These are phyloP conservation scores for Dione juno DNA, from an alignment of 2,888 invertebrate species.

Conservation along the genomic window DNA sequence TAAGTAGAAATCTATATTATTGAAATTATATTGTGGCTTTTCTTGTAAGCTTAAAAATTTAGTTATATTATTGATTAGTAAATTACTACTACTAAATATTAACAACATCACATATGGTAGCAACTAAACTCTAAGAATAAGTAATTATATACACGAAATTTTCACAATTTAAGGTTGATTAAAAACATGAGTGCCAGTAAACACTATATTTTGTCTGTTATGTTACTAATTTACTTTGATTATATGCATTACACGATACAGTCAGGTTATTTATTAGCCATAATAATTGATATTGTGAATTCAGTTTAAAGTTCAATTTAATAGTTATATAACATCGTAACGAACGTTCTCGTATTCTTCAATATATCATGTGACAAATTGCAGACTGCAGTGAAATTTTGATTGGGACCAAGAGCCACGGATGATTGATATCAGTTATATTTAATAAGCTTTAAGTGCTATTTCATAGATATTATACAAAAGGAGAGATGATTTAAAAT, in stretches of 20 bases:
- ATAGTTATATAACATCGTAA: slow-evolving; percentile 34
- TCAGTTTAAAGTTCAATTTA: slow-evolving; percentile 37
- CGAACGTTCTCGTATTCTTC: slow-evolving; percentile 37
- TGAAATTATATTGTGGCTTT: not conserved
- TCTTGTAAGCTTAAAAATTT: too few relatives aligned
- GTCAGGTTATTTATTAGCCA: not conserved
- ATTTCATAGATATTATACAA: not conserved
- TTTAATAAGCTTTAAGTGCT: slow-evolving; percentile 23
- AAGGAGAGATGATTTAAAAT: not conserved
- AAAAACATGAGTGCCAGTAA: too few relatives aligned
- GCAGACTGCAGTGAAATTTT: slow-evolving; percentile 32
- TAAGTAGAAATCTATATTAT: not conserved
- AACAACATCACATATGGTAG: too few relatives aligned
- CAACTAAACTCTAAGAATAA: too few relatives aligned
- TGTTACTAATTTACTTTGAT: too few relatives aligned
- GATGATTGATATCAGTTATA: slow-evolving; percentile 29
- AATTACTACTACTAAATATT: too few relatives aligned
- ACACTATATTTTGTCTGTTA: too few relatives aligned
- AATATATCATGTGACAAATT: slow-evolving; percentile 43
- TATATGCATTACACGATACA: not conserved
- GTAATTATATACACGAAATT: too few relatives aligned
- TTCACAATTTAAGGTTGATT: too few relatives aligned
- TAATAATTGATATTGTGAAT: slow-evolving; percentile 9
- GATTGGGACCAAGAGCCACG: slow-evolving; percentile 30
- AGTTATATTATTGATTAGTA: too few relatives aligned